These are phyloP conservation scores for Heliconius eleuchia DNA, from an alignment of 1,140 invertebrate genomes.

Conservation along the genomic window DNA sequence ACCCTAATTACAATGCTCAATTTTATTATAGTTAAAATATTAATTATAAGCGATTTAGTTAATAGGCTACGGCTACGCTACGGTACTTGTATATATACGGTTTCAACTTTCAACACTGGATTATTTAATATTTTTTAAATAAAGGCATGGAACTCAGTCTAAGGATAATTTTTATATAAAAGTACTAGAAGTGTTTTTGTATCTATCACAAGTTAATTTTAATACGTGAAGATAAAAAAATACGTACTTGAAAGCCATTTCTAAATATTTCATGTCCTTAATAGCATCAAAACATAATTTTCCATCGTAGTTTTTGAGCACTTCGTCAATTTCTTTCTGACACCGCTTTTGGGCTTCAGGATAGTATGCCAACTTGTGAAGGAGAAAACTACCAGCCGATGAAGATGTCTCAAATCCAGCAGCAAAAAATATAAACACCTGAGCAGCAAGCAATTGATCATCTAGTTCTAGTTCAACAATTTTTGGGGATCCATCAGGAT, in stretches of 20 bases:
- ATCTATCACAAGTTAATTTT: too few relatives aligned
- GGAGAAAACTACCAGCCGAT: constrained; percentile 20
- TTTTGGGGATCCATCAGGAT: constrained; percentile 24
- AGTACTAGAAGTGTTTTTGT: too few relatives aligned
- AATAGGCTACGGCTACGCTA: too few relatives aligned
- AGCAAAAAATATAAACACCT: constrained; percentile 35
- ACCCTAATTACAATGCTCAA: too few relatives aligned
- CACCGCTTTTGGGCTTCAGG: constrained; percentile 24
- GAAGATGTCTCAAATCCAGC: constrained; percentile 42
- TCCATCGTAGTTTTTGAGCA: constrained; percentile 26
- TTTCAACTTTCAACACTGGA: too few relatives aligned
- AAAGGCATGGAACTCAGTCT: too few relatives aligned
- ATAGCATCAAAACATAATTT: constrained; percentile 36
- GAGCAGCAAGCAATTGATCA: constrained; percentile 31
- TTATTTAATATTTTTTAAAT: too few relatives aligned
- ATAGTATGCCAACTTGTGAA: constrained; percentile 31
- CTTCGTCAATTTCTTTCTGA: constrained; percentile 29
- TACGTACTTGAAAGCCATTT: constrained; percentile 31
- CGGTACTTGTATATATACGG: too few relatives aligned
- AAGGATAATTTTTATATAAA: too few relatives aligned
- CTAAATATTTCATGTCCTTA: constrained; percentile 37
- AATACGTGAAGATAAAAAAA: neutral
- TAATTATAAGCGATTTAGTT: too few relatives aligned
- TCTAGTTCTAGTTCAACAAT: constrained; percentile 29
- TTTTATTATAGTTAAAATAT: too few relatives aligned